phyloP scores from a whole-genome alignment of 37 sponge, comb jelly and placozoan species.

The Diacarnus erythraeanus region DNA sequence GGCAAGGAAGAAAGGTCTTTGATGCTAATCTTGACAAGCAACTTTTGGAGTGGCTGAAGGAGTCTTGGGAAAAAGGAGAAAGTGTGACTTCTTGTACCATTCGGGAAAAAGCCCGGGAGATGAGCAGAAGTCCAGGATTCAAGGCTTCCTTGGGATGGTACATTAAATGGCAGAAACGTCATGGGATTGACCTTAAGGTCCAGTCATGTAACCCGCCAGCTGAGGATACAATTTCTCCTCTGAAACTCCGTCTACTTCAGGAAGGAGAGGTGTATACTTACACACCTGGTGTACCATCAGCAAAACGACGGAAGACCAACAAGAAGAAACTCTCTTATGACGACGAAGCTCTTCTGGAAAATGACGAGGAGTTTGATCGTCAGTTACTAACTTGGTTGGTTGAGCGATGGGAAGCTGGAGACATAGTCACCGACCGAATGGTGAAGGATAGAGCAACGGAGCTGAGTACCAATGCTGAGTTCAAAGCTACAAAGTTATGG shows the following conservation, averaged over 20 bases:
- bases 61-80: conserved; percentile 63
- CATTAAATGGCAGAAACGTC: conserved; percentile 76
- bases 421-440: conserved; percentile 51
- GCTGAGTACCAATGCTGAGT: conserved; percentile 53
- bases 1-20: conserved; percentile 75
- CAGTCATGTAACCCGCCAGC: conserved; percentile 49
- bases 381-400: conserved; percentile 74
- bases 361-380: conserved; percentile 75
- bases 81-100: conserved; percentile 44
- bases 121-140: conserved; percentile 47
- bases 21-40: conserved; percentile 52
- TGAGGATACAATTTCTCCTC: conserved; percentile 26
- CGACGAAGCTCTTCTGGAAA: conserved; percentile 40
- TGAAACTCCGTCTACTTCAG: conserved; percentile 72
- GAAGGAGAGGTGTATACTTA: conserved; percentile 59
- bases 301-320: conserved; percentile 24
- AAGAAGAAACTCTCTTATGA: conserved; percentile 38
- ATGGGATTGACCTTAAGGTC: conserved; percentile 63
- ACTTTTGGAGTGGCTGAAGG: conserved; percentile 70
- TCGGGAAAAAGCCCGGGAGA: conserved; percentile 68
- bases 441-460: conserved; percentile 70
- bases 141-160: conserved; percentile 84
- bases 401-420: conserved; percentile 63
- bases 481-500: conserved; percentile 68
- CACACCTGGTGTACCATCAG: conserved; percentile 34